These are phyloP conservation scores for Pygoscelis antarcticus DNA, from an alignment of 2,113 vertebrate species.

Conservation along the genomic window DNA sequence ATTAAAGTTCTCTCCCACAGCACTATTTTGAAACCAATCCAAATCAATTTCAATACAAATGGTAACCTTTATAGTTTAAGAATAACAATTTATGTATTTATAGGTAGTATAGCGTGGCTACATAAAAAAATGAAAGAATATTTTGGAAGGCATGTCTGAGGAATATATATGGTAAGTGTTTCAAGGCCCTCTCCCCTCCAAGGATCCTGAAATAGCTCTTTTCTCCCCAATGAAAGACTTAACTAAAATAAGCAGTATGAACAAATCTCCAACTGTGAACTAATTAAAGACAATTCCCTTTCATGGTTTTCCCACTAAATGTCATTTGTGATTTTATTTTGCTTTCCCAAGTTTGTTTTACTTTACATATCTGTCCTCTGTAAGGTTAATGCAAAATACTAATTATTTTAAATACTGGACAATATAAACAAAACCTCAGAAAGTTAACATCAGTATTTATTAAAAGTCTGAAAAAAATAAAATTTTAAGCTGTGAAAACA, in stretches of 20 bases:
- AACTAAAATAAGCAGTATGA: conserved; percentile 83
- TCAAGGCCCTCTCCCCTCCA: conserved; percentile 36
- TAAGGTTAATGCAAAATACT: conserved; percentile 56
- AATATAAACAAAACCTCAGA: background rate
- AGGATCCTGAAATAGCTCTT: conserved; percentile 74
- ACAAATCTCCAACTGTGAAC: conserved; percentile 84
- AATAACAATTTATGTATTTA: background rate
- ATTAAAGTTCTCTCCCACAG: background rate
- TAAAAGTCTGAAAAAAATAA: background rate
- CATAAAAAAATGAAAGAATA: background rate
- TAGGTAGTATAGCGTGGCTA: background rate
- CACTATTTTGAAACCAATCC: background rate
- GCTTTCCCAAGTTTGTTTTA: conserved; percentile 68
- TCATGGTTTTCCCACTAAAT: conserved; percentile 77
- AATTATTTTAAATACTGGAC: conserved; percentile 18
- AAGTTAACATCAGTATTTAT: background rate
- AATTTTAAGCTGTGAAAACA: background rate
- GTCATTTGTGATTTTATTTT: conserved; percentile 83
- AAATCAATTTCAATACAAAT: background rate
- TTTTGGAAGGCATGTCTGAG: background rate
- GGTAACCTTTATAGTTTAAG: background rate
- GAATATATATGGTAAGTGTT: background rate
- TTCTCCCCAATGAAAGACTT: conserved; percentile 78
- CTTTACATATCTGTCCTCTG: conserved; percentile 56
- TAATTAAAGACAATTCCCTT: conserved; percentile 85